Percentiles rank a stretch among this genome's conserved stretches.
Conservation (phyloP, 2,888 invertebrate genomes). For the Xylocampa areola region DNA sequence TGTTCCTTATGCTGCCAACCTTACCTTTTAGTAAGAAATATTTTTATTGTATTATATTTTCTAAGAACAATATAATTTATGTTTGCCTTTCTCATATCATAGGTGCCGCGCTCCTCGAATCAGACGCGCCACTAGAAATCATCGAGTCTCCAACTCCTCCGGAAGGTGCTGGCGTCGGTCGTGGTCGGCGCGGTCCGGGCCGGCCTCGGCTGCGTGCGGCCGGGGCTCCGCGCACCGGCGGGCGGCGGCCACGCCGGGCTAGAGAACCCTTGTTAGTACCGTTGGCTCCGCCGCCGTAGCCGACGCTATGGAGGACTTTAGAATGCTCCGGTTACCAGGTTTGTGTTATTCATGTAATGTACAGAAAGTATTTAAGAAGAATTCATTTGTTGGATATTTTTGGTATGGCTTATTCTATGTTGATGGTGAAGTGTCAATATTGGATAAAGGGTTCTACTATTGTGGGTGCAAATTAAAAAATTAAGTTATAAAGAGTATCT, state of each 20-base stretch:
- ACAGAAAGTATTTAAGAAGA: too few relatives aligned
- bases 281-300: slow-evolving; percentile 85
- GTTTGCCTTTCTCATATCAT: not conserved
- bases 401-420: not conserved
- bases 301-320: not conserved
- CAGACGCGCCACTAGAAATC: slow-evolving; percentile 75
- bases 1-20: too few relatives aligned
- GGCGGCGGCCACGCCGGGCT: slow-evolving; percentile 75
- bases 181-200: slow-evolving; percentile 57
- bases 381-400: too few relatives aligned
- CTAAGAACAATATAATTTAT: too few relatives aligned
- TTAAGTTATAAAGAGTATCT: too few relatives aligned
- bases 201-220: slow-evolving; percentile 59
- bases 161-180: slow-evolving; percentile 11
- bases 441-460: too few relatives aligned
- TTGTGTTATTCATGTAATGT: not conserved
- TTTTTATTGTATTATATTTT: too few relatives aligned
- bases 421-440: too few relatives aligned
- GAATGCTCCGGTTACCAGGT: slow-evolving; percentile 30
- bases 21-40: too few relatives aligned
- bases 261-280: slow-evolving; percentile 86
- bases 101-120: slow-evolving; percentile 79
- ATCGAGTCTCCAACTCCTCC: slow-evolving; percentile 47
- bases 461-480: too few relatives aligned
- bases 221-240: slow-evolving; percentile 62